These are phyloP conservation scores for Danio jaintianensis DNA, from an alignment of 2,797 vertebrate genomes.

Conservation along the genomic window DNA sequence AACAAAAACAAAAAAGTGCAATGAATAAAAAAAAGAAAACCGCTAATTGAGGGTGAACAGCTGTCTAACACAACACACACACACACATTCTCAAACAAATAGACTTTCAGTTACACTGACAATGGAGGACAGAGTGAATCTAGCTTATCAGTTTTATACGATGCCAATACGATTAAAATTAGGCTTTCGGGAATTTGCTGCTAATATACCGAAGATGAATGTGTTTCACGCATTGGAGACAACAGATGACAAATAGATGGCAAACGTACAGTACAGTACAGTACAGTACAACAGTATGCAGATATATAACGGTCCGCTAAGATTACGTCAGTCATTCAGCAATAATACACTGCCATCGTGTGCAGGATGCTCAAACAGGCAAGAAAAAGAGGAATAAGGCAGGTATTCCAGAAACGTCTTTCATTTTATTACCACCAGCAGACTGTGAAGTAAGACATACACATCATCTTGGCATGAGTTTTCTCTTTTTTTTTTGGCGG, in stretches of 20 bases:
- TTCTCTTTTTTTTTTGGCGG: slow-evolving; percentile 20
- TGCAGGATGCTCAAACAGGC: slow-evolving; percentile 9
- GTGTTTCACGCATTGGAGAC: slow-evolving; percentile 17
- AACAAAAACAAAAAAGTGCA: slow-evolving; percentile 63
- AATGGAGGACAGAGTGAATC: neutral
- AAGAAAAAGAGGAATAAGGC: slow-evolving; percentile 50
- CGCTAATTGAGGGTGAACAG: slow-evolving; percentile 39
- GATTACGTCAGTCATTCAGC: slow-evolving; percentile 17
- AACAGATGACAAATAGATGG: slow-evolving; percentile 30
- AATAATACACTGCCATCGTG: slow-evolving; percentile 30
- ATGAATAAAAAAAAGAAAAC: slow-evolving; percentile 54
- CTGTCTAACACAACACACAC: slow-evolving; percentile 41
- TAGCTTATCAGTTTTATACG: slow-evolving; percentile 10
- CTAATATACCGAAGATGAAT: slow-evolving; percentile 9
- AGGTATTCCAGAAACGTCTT: slow-evolving; percentile 66
- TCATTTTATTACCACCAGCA: slow-evolving; percentile 45
- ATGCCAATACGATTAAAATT: neutral
- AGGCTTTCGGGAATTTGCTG: neutral
- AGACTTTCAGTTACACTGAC: slow-evolving; percentile 17
- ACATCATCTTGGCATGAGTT: neutral
- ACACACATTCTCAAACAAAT: slow-evolving; percentile 28
- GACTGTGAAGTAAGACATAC: slow-evolving; percentile 21
- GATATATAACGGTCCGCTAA: slow-evolving; percentile 6
- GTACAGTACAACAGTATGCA: slow-evolving; percentile 18
- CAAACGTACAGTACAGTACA: slow-evolving; percentile 38